phyloP scores from a whole-genome alignment of 2,888 invertebrate species.

The Patella caerulea region DNA sequence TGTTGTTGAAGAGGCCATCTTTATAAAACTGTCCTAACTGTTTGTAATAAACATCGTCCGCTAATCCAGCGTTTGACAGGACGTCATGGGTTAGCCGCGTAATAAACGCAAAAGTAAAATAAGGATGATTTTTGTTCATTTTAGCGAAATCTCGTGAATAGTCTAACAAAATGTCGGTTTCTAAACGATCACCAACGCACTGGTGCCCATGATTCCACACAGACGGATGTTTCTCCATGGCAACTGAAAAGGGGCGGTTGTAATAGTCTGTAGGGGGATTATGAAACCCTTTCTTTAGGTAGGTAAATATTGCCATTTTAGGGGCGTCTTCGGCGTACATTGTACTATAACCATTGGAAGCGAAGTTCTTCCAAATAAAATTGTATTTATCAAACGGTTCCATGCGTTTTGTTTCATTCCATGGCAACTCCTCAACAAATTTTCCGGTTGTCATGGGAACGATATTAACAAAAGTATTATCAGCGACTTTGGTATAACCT shows the following conservation, averaged over 20 bases:
- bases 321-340: conserved; percentile 88
- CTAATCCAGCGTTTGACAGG: conserved; percentile 83
- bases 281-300: conserved; percentile 81
- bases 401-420: conserved; percentile 37
- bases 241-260: conserved; percentile 81
- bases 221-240: conserved; percentile 69
- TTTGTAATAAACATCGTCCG: conserved; percentile 79
- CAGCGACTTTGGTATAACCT: conserved; percentile 94
- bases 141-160: conserved; percentile 75
- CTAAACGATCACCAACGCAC: conserved; percentile 81
- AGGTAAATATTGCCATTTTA: conserved; percentile 85
- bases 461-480: conserved; percentile 93
- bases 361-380: conserved; percentile 87
- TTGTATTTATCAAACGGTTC: conserved; percentile 73
- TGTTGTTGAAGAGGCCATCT: conserved; percentile 56
- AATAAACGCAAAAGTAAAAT: conserved; percentile 89
- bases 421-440: conserved; percentile 42
- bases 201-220: conserved; percentile 57
- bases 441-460: conserved; percentile 80
- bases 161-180: conserved; percentile 81
- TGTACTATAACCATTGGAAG: conserved; percentile 82
- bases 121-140: conserved; percentile 76
- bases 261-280: conserved; percentile 89
- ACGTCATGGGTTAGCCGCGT: conserved; percentile 87
- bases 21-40: conserved; percentile 75